Base-by-base conservation (phyloP, 2,888 invertebrate species). In the Dynastes grantii region DNA sequence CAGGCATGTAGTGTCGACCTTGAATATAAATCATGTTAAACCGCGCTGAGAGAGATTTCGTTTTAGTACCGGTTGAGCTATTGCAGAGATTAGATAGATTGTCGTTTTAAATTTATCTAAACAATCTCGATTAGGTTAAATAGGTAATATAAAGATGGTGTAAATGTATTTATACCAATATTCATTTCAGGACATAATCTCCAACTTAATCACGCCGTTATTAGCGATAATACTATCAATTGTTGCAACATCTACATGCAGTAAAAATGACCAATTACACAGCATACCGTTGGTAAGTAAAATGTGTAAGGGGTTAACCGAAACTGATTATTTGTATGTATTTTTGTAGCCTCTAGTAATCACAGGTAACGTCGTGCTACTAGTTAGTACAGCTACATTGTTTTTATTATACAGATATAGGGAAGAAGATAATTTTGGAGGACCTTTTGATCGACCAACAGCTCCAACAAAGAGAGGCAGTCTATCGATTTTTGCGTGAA, bases 401-500 rank as follows among this genome's bases (percentile, higher is more conserved):
- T 82, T 83, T 76, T 55, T 84, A 8, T 77, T 84, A 58, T 84
- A 83, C 63, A 77, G 82, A 32, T 84, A 81, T 67, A 80, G 27
- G 29, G 68, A 78, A 79, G 82, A 82, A 61, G 79, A 83, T 13
- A 40, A 77, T 49, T 76, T 45, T 27, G 63, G 29, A 6, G 53
- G 27, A 2, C 29, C 64, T 8, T 8, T 9, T 4, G 55, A 65
- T 29, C 67, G 5, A 3, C 32, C 73, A 27, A 6, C 49, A 5
- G 11, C 45, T 5, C 55, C 55, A 22, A 29, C 55, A 22, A 45
- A 61, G 40, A 61, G 27, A 8, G 73, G 73, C 45, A 61, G 73
- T 27, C 4, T 61, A 27, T 75, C 55, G 22, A 77, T 77, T 13
- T 68, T 58, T 16, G 76, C 67, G 1, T 68, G 45, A 55, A 29